Evolutionary conservation across 1,140 invertebrate genomes (phyloP).

Genomic region (Anthonomus grandis): DNA sequence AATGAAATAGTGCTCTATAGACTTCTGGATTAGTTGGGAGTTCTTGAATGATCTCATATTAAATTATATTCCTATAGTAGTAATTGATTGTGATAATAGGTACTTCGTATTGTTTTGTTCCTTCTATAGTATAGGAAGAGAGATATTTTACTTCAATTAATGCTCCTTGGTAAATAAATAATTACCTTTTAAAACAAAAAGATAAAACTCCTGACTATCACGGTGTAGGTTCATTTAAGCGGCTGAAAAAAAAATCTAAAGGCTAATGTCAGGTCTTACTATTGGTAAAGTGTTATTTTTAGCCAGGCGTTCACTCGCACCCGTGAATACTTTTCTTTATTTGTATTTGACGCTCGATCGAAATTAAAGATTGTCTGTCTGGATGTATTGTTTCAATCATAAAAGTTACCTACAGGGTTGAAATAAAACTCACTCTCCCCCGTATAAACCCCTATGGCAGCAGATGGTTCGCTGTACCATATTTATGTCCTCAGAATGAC

Average conservation of each 20-base stretch:
- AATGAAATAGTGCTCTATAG: too few relatives aligned
- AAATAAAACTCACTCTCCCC: not conserved
- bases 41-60: too few relatives aligned
- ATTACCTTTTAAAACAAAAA: too few relatives aligned
- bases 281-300: slow-evolving; percentile 16
- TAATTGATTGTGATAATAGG: too few relatives aligned
- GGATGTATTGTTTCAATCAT: not conserved
- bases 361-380: slow-evolving; percentile 22
- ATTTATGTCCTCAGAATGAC: not conserved
- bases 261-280: slow-evolving; percentile 18
- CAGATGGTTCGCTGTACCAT: not conserved
- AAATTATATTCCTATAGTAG: too few relatives aligned
- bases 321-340: slow-evolving; percentile 18
- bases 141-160: too few relatives aligned
- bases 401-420: not conserved
- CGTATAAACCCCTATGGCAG: not conserved
- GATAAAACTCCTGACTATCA: too few relatives aligned
- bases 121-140: too few relatives aligned
- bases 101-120: too few relatives aligned
- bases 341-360: slow-evolving; percentile 21
- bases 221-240: too few relatives aligned
- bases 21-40: too few relatives aligned
- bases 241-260: slow-evolving; percentile 18
- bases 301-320: slow-evolving; percentile 14
- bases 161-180: too few relatives aligned